These are phyloP conservation scores for Nymphicus hollandicus DNA, from an alignment of 2,113 vertebrate genomes.

Conservation along the genomic window DNA sequence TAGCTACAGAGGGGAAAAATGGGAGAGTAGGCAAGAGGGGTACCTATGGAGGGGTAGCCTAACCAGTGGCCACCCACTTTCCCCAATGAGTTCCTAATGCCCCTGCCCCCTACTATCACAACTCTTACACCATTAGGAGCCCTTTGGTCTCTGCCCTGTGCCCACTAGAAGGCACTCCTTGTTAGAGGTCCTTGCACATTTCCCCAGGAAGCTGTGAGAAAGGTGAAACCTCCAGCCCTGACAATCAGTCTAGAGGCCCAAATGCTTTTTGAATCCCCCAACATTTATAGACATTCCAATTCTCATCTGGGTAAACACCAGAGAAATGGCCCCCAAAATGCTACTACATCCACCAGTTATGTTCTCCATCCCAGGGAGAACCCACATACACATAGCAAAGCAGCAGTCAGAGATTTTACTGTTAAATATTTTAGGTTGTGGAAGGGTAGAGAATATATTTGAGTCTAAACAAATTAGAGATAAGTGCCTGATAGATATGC, in stretches of 20 bases:
- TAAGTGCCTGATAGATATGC: neutral
- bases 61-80: neutral
- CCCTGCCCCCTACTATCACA: accelerated
- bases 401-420: neutral
- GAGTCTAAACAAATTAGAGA: neutral
- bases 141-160: neutral
- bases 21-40: neutral
- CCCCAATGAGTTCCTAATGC: neutral
- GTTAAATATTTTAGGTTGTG: neutral
- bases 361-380: neutral
- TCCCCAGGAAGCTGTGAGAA: neutral
- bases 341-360: accelerated
- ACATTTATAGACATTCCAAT: neutral
- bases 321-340: neutral
- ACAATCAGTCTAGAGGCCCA: neutral
- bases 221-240: neutral
- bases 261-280: neutral
- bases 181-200: neutral
- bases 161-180: neutral
- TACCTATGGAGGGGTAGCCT: neutral
- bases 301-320: neutral
- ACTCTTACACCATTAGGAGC: neutral
- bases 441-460: neutral
- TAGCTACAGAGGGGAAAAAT: neutral
- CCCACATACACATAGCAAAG: accelerated